These are phyloP conservation scores for Zingel zingel DNA, from an alignment of 2,113 vertebrate genomes.

Conservation along the genomic window DNA sequence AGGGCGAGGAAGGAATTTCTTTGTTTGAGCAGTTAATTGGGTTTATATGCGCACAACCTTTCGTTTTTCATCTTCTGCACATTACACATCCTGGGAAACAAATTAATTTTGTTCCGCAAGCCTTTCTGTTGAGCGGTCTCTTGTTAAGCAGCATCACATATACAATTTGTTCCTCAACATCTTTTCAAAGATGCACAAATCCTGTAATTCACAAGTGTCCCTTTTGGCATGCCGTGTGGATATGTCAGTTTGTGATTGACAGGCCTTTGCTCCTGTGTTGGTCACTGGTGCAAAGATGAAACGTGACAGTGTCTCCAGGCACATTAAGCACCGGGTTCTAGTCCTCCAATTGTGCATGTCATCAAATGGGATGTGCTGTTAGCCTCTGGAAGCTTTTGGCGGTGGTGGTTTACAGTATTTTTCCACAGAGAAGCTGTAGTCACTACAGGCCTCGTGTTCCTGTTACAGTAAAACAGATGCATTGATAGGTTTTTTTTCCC, in stretches of 20 bases:
- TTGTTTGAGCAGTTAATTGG: constrained; percentile 63
- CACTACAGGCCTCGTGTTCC: constrained; percentile 19
- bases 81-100: background rate
- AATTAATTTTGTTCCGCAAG: background rate
- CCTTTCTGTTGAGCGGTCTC: background rate
- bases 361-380: constrained; percentile 39
- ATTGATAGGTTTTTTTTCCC: background rate
- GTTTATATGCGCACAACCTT: constrained; percentile 20
- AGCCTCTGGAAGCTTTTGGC: constrained; percentile 17
- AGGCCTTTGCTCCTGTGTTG: constrained; percentile 34
- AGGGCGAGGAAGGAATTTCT: constrained; percentile 38
- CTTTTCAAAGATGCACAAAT: constrained; percentile 18
- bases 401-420: constrained; percentile 3
- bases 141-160: background rate
- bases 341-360: constrained; percentile 43
- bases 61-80: background rate
- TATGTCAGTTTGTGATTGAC: constrained; percentile 63
- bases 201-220: constrained; percentile 22
- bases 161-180: background rate
- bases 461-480: constrained; percentile 15
- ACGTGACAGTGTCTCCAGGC: constrained; percentile 54
- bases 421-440: background rate
- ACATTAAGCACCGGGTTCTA: constrained; percentile 9
- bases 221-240: constrained; percentile 26
- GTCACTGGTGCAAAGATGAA: constrained; percentile 55